Evolutionary conservation across 2,888 invertebrate species (phyloP), one percentile per base, ranked within the genome.

Genomic region (Protodeltote pygarga): DNA sequence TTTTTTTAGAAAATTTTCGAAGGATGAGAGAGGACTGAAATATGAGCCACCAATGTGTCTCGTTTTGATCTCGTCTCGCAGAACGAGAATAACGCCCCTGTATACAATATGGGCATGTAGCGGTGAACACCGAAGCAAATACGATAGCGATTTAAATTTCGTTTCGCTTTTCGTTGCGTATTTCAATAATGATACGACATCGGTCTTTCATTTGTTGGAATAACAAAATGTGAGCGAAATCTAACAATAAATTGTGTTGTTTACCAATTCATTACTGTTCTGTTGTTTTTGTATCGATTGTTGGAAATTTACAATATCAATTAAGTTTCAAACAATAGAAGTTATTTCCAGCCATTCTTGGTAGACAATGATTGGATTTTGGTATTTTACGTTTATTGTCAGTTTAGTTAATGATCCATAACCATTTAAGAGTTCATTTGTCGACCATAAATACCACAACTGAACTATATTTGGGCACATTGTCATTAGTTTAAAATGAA

Each of bases 81-180:
- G n/a, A n/a, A n/a, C n/a, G n/a, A n/a, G n/a, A n/a, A n/a, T n/a
- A n/a, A n/a, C n/a, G n/a, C n/a, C n/a, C n/a, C n/a, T 40, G 42
- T 31, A 57, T 63, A 58, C 17, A 57, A 47, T 63, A 63, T 39
- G 10, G 31, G 6, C 15, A 27, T 64, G 49, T 35, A 39, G 10
- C 11, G 29, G 10, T 27, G 27, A 17, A 27, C n/a, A 20, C 6
- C 65, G 50, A 39, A 35, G 39, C 37, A 31, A 65, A 59, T 25
- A 21, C 39, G 42, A 60, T 46, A 42, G 32, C 62, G 62, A 27
- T 65, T 60, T 65, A 60, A 60, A 61, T 60, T 65, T 53, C 32
- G 38, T 35, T 46, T 60, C 38, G 53, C 23, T 64, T 40, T 57
- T 23, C 19, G 27, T 32, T 28, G 58, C 48, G 58, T 63, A 55